A percentile compares a stretch with the other conserved stretches of the same genome.
Evolutionary conservation across 2,888 invertebrate species (phyloP).

Genomic region (Dermolepida albohirtum): DNA sequence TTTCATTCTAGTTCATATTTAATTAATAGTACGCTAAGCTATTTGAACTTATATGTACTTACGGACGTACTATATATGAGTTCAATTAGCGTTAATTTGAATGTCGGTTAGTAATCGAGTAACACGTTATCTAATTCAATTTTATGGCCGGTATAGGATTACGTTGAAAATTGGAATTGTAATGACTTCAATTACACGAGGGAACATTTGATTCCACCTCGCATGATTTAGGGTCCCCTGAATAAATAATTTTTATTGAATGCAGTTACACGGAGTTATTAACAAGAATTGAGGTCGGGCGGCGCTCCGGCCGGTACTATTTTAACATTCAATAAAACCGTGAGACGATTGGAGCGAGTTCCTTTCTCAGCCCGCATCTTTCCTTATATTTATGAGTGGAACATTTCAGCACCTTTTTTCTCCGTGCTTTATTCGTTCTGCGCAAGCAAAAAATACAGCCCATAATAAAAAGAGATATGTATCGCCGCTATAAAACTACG

Average conservation of each 20-base stretch:
- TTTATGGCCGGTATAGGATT: constrained; percentile 36
- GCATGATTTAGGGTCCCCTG: not conserved
- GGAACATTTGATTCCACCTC: not conserved
- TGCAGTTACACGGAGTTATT: not conserved
- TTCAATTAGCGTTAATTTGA: constrained; percentile 37
- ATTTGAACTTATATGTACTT: constrained; percentile 15
- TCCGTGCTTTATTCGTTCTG: constrained; percentile 18
- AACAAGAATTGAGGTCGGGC: constrained; percentile 13
- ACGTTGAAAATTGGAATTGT: constrained; percentile 37
- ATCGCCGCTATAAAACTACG: constrained; percentile 19
- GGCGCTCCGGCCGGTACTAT: constrained; percentile 2
- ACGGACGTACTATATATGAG: constrained; percentile 5
- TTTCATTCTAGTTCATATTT: no score
- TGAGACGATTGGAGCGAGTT: constrained; percentile 3
- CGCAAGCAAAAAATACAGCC: constrained; percentile 23
- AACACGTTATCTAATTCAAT: constrained; percentile 41
- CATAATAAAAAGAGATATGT: constrained; percentile 31
- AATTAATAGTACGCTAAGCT: not conserved
- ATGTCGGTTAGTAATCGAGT: constrained; percentile 29
- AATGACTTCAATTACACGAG: constrained; percentile 38
- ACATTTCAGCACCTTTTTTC: constrained; percentile 35
- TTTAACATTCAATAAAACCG: constrained; percentile 32
- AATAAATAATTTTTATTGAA: constrained; percentile 34
- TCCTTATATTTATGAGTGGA: constrained; percentile 29
- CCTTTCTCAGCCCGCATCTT: constrained; percentile 23